Evolutionary conservation across 2,113 vertebrate species (phyloP).

Genomic region (Manacus vitellinus): DNA sequence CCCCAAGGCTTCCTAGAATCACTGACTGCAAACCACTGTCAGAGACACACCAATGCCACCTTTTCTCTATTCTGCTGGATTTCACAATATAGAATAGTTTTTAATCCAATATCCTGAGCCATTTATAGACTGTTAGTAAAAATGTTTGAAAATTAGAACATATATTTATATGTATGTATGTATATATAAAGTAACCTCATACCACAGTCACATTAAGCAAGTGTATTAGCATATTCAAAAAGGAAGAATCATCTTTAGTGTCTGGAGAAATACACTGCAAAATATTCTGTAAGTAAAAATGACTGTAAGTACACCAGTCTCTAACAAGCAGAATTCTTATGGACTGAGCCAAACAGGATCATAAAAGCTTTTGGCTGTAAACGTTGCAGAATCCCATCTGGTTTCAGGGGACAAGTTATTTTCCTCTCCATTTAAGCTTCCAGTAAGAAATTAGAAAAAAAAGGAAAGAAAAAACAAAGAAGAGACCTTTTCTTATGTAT

Average conservation of each 20-base stretch:
- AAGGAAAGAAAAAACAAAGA: not conserved
- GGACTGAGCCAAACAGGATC: not conserved
- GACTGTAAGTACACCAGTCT: not conserved
- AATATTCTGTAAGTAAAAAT: not conserved
- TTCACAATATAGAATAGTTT: not conserved
- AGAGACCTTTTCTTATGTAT: not conserved
- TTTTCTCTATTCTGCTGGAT: not conserved
- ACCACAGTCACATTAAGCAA: not conserved
- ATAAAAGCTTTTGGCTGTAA: constrained; percentile 19
- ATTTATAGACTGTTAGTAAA: not conserved
- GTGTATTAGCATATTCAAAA: not conserved
- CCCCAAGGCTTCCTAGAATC: not conserved
- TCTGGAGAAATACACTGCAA: not conserved
- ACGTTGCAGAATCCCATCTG: constrained; percentile 29
- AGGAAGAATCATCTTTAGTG: not conserved
- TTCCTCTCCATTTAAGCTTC: not conserved
- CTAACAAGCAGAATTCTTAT: not conserved
- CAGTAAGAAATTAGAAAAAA: not conserved
- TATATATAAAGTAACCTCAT: not conserved
- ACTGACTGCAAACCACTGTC: not conserved
- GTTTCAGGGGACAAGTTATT: constrained; percentile 3
- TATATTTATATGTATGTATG: no score
- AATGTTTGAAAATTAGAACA: not conserved
- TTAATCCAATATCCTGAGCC: not conserved
- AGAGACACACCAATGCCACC: not conserved